phyloP scores from a whole-genome alignment of 2,888 invertebrate genomes.

The Sussaba pulchella region DNA sequence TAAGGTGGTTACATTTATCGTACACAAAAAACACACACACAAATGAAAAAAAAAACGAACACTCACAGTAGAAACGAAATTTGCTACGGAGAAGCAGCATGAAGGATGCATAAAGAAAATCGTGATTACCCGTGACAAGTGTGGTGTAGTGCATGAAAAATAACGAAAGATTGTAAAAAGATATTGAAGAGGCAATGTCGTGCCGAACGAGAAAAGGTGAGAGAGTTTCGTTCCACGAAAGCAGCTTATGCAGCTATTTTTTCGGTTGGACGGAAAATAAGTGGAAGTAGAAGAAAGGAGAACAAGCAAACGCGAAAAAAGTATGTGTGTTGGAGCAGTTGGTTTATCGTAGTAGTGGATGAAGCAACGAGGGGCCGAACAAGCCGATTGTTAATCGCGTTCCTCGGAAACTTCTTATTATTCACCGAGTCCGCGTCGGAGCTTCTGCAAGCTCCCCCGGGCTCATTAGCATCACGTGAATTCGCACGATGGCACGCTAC shows the following conservation, averaged over 20 bases:
- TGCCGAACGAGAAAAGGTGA: conserved; percentile 47
- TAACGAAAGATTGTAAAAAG: conserved; percentile 19
- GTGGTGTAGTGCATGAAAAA: conserved; percentile 21
- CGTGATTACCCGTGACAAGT: background rate
- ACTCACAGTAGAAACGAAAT: too few relatives aligned
- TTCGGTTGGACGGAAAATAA: background rate
- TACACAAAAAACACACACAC: background rate
- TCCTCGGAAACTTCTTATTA: conserved; percentile 66
- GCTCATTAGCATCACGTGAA: conserved; percentile 68
- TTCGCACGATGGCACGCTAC: conserved; percentile 65
- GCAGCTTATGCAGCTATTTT: conserved; percentile 38
- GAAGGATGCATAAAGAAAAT: background rate
- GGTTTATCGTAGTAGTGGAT: conserved; percentile 24
- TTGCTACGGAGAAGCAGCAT: too few relatives aligned
- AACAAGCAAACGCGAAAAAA: conserved; percentile 13
- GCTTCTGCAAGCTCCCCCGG: conserved; percentile 50
- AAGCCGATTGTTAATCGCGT: conserved; percentile 67
- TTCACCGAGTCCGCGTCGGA: conserved; percentile 57
- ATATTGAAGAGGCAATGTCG: conserved; percentile 45
- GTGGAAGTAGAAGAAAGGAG: conserved; percentile 10
- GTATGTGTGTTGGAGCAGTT: conserved; percentile 15
- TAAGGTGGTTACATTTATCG: background rate
- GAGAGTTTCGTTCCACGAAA: conserved; percentile 52
- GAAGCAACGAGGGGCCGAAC: conserved; percentile 53
- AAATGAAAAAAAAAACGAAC: background rate